Conservation (phyloP, 64 coral and sea anemone species). For the Catalaphyllia jardinei region DNA sequence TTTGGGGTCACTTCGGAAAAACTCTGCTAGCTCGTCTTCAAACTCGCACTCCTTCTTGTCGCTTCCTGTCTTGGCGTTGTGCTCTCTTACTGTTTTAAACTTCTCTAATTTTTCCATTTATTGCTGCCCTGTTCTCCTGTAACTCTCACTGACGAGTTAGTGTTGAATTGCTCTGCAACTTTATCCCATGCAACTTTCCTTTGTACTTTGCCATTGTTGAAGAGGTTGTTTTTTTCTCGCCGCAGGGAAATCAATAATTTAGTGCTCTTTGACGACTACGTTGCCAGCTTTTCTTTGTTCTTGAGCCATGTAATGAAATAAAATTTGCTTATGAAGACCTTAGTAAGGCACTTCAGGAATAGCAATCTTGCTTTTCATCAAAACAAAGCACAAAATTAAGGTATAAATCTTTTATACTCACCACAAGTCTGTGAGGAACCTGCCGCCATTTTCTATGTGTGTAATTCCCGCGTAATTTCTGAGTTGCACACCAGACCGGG, state of each 20-base stretch:
- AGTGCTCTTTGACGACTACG: constrained; percentile 7
- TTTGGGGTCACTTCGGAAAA: constrained; percentile 34
- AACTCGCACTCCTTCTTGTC: constrained; percentile 40
- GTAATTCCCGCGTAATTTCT: not conserved
- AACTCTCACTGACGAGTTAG: constrained; percentile 15
- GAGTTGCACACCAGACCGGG: not conserved
- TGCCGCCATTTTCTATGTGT: not conserved
- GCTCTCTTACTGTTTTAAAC: not conserved
- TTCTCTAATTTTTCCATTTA: constrained; percentile 21
- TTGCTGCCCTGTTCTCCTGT: constrained; percentile 36
- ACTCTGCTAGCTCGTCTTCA: constrained; percentile 29
- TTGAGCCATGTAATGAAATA: not conserved
- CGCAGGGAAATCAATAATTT: constrained; percentile 22
- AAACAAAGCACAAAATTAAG: not conserved
- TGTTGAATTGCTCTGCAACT: not conserved
- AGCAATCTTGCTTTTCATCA: not conserved
- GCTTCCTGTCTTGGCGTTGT: constrained; percentile 36
- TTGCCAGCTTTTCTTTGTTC: not conserved
- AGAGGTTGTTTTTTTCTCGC: not conserved
- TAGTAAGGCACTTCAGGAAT: not conserved
- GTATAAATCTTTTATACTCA: not conserved
- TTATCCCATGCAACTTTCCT: constrained; percentile 2
- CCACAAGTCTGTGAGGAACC: not conserved
- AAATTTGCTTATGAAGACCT: not conserved
- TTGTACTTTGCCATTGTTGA: not conserved